Conservation (phyloP, 2,113 vertebrate genomes). For the Maccullochella peelii region DNA sequence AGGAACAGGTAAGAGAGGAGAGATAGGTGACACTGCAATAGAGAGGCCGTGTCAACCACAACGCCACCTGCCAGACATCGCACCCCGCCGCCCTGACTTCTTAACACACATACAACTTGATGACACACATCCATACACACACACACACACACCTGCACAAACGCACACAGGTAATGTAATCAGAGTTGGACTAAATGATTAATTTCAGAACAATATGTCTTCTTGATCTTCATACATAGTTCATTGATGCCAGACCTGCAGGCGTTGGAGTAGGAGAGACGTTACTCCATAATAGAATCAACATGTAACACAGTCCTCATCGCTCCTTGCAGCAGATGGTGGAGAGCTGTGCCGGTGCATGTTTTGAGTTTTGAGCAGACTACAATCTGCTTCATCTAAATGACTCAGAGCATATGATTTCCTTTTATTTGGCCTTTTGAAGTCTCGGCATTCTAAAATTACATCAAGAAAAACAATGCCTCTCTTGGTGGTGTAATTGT, state of each 20-base stretch:
- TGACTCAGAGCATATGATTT: slow-evolving; percentile 73
- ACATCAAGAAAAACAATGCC: slow-evolving; percentile 19
- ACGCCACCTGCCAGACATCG: slow-evolving; percentile 61
- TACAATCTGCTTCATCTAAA: slow-evolving; percentile 65
- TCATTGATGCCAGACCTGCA: slow-evolving; percentile 59
- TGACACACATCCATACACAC: slow-evolving; percentile 1
- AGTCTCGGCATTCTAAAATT: slow-evolving; percentile 42
- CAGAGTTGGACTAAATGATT: slow-evolving; percentile 41
- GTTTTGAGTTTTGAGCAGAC: slow-evolving; percentile 73
- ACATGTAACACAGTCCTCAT: slow-evolving; percentile 69
- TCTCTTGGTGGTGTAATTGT: slow-evolving; percentile 37
- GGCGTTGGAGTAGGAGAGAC: slow-evolving; percentile 48
- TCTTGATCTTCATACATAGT: slow-evolving; percentile 33
- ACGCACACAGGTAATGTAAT: slow-evolving; percentile 25
- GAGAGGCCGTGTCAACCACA: slow-evolving; percentile 69
- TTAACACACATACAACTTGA: slow-evolving; percentile 21
- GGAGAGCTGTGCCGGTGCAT: slow-evolving; percentile 59
- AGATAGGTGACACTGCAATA: slow-evolving; percentile 66
- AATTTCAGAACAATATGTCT: slow-evolving; percentile 51
- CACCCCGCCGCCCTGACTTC: slow-evolving; percentile 23
- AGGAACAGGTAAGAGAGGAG: slow-evolving; percentile 61
- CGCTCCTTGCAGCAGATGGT: slow-evolving; percentile 59
- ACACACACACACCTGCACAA: slow-evolving; percentile 6
- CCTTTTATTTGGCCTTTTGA: slow-evolving; percentile 51
- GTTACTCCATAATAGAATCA: slow-evolving; percentile 77